Percentiles rank a stretch among this genome's conserved stretches.
Evolutionary conservation across 1,140 invertebrate genomes (phyloP).

Genomic region (Trichogramma pretiosum): DNA sequence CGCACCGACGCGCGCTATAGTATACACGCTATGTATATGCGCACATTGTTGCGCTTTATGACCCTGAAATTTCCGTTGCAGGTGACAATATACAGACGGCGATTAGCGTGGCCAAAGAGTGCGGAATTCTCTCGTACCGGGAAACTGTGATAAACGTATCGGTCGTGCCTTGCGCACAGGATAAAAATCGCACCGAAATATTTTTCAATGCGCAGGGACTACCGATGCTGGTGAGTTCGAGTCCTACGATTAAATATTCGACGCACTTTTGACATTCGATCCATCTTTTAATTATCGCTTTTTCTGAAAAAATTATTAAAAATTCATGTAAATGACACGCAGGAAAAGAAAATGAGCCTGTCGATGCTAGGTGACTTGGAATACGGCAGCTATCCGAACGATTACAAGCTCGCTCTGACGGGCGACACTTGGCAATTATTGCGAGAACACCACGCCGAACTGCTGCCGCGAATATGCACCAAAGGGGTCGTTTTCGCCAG

Average conservation of each 20-base stretch:
- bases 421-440: constrained; percentile 70
- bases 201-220: constrained; percentile 33
- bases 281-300: too few relatives aligned
- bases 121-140: constrained; percentile 70
- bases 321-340: too few relatives aligned
- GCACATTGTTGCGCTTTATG: too few relatives aligned
- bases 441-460: constrained; percentile 61
- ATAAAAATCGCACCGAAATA: constrained; percentile 28
- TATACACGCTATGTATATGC: too few relatives aligned
- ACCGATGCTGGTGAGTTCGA: constrained; percentile 15
- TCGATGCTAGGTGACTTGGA: constrained; percentile 28
- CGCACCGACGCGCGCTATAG: too few relatives aligned
- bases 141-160: constrained; percentile 65
- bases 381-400: constrained; percentile 25
- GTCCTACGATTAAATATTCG: too few relatives aligned
- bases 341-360: constrained; percentile 11
- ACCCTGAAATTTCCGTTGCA: too few relatives aligned
- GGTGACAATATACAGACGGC: constrained; percentile 97
- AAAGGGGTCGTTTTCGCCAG: constrained; percentile 87
- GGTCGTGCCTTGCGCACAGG: constrained; percentile 30
- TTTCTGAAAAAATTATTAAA: too few relatives aligned
- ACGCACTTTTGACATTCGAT: too few relatives aligned
- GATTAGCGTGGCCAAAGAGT: constrained; percentile 89
- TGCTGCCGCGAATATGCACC: constrained; percentile 62
- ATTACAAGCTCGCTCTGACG: constrained; percentile 67